Percentiles rank a stretch among this genome's conserved stretches.
Conservation (phyloP, 2,888 invertebrate genomes). For the Syrista parreyssii region DNA sequence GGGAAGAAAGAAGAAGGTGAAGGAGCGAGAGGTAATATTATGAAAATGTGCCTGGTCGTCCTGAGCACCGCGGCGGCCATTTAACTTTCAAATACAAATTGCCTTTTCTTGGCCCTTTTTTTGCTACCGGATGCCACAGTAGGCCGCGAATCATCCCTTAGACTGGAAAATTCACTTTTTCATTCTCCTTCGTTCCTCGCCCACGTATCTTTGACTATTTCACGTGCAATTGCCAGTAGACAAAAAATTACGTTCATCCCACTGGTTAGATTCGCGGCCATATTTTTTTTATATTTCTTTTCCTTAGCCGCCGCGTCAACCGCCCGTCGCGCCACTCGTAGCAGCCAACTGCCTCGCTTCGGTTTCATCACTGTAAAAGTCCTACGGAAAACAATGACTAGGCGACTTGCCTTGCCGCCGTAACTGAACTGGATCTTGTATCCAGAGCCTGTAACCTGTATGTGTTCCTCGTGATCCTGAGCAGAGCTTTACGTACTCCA, state of each 20-base stretch:
- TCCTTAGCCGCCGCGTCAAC: neutral
- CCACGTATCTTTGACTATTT: neutral
- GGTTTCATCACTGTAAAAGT: neutral
- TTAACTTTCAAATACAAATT: constrained; percentile 6
- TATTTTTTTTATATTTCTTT: neutral
- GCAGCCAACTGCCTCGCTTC: too few species aligned
- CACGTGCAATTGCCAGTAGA: neutral
- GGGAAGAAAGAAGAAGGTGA: neutral
- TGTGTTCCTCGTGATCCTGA: neutral
- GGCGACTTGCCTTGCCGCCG: neutral
- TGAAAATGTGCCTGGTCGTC: neutral
- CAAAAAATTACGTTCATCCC: neutral
- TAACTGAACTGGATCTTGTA: neutral
- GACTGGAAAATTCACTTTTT: constrained; percentile 15
- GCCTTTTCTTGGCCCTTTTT: constrained; percentile 1
- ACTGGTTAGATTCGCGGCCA: neutral
- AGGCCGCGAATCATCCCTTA: neutral
- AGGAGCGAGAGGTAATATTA: neutral
- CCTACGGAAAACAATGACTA: neutral
- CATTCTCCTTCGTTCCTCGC: constrained; percentile 5
- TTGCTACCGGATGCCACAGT: neutral
- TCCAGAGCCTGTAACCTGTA: too few species aligned
- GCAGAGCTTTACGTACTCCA: neutral
- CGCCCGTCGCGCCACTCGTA: neutral
- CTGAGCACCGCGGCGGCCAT: neutral